These are phyloP conservation scores for Sylvietta virens DNA, from an alignment of 2,113 vertebrate genomes.

Conservation along the genomic window DNA sequence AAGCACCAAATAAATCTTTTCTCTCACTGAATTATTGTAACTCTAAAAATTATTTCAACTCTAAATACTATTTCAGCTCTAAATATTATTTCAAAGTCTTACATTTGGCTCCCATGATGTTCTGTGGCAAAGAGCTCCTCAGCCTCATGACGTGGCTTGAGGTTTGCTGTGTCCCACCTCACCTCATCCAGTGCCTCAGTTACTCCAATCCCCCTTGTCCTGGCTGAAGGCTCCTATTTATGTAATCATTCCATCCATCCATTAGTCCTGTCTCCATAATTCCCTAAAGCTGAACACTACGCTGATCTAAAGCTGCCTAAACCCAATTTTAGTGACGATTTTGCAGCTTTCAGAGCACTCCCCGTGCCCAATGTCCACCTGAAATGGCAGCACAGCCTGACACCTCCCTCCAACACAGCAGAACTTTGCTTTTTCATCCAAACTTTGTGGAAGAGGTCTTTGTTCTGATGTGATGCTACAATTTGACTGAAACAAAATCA, in stretches of 20 bases:
- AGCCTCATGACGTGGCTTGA: rapidly evolving
- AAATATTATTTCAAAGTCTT: not conserved
- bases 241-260: not conserved
- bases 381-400: not conserved
- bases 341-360: not conserved
- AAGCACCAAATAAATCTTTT: not conserved
- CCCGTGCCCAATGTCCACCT: rapidly evolving
- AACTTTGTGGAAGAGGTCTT: not conserved
- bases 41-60: not conserved
- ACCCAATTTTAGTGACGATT: not conserved
- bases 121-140: not conserved
- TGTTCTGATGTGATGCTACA: rapidly evolving
- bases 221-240: not conserved
- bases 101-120: not conserved
- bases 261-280: not conserved
- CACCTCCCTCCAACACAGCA: not conserved
- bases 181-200: not conserved
- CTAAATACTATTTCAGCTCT: not conserved
- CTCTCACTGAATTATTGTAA: not conserved
- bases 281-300: not conserved
- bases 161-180: not conserved
- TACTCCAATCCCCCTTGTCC: not conserved
- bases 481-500: rapidly evolving
- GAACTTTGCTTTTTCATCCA: not conserved
- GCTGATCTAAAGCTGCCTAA: not conserved